These are phyloP conservation scores for Motacilla tschutschensis DNA, from an alignment of 2,113 vertebrate genomes.

Conservation along the genomic window DNA sequence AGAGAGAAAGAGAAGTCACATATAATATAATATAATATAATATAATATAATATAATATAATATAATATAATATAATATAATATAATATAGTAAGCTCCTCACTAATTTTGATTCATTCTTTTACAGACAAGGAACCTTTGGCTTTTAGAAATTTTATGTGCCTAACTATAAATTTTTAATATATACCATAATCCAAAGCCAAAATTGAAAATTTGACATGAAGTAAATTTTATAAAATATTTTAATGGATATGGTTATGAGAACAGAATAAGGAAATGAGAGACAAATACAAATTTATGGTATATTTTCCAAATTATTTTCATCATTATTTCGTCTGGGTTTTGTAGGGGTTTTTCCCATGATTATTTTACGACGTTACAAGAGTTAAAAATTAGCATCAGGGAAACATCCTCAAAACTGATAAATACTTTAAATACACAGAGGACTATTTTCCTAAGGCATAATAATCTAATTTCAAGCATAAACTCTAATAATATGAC, in stretches of 20 bases:
- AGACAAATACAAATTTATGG: background rate
- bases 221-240: background rate
- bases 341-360: background rate
- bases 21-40: background rate
- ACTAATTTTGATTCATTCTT: background rate
- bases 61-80: background rate
- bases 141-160: background rate
- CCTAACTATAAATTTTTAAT: background rate
- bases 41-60: background rate
- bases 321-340: accelerated
- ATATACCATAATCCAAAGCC: background rate
- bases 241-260: background rate
- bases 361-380: background rate
- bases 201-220: background rate
- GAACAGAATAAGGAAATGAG: background rate
- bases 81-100: background rate
- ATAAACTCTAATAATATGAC: background rate
- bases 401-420: background rate
- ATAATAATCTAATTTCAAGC: background rate
- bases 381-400: background rate
- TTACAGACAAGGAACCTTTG: background rate
- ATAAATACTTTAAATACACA: background rate
- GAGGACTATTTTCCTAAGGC: background rate
- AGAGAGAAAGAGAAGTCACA: background rate
- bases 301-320: background rate